Base-by-base conservation (phyloP, 30 jellyfish, hydroid and myxozoan species). In the Turritopsis dohrnii region DNA sequence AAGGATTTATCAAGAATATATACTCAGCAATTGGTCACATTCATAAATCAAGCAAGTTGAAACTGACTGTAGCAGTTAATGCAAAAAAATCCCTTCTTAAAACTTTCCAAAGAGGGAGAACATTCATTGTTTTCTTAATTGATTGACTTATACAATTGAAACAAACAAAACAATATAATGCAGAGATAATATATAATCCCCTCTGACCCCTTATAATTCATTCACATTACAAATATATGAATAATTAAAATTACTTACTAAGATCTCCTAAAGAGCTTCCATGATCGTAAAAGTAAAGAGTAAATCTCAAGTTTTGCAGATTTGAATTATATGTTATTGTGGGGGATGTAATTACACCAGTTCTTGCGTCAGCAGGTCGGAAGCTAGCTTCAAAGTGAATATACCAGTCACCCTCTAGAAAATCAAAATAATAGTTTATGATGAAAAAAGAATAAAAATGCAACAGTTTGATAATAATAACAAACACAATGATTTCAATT, bases 361-460 rank as follows among this genome's bases (percentile, higher is more conserved):
- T 16, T 23, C 8, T 16, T 23, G 16, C 77, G 0, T 23, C 30
- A 7, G 28, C 22, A 19, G 23, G 8, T 23, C 77, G 77, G 19
- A 69, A 69, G 30, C 77, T 69, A 19, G 77, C 77, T 69, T 69
- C 77, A 27, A 69, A 69, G 77, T 0, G 30, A 19, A 27, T 27
- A 19, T 69, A 69, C 77, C 77, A 69, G 8, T 23, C 23, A 27
- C 77, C 77, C 23, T 69, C 77, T 69, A 69, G 8, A 19, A n/a
- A 69, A 69, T n/a, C 0, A 0, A 19, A 69, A 66, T 1, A n/a
- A 26, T 3, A 69, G 77, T 69, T 41, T 5, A 41, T 41, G 60
- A 41, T 41, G 60, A 41, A 41, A 41, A 41, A 13, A 41, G 13
- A 13, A 41, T 41, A 41, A 3, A 41, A 41, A 41, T n/a, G n/a